These are phyloP conservation scores for Porites rus DNA, from an alignment of 92 coral and sea anemone species.

Conservation along the genomic window DNA sequence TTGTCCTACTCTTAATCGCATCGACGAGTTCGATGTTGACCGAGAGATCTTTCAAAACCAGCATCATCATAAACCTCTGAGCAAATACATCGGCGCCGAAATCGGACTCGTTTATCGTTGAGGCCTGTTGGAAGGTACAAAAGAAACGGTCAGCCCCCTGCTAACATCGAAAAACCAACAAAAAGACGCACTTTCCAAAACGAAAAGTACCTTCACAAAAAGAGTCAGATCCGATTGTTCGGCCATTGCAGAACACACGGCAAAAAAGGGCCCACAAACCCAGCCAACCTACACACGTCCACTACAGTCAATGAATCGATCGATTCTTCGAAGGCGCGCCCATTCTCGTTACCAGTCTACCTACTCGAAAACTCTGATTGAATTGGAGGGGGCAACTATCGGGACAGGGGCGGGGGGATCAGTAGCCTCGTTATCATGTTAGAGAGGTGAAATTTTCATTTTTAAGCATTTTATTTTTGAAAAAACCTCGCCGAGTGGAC, in stretches of 20 bases:
- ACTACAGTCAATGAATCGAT: not conserved
- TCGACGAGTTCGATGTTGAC: constrained; percentile 75
- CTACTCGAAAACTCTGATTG: not conserved
- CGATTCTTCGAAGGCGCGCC: constrained; percentile 33
- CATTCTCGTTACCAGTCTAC: constrained; percentile 44
- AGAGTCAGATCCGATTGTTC: constrained; percentile 31
- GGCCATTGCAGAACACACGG: constrained; percentile 32
- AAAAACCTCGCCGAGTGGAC: too few species aligned
- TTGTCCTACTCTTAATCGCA: constrained; percentile 20
- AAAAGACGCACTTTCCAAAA: not conserved
- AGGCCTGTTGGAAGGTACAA: constrained; percentile 55
- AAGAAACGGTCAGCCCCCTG: constrained; percentile 23
- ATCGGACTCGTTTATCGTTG: constrained; percentile 41
- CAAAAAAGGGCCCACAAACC: not conserved
- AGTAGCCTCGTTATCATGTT: too few species aligned
- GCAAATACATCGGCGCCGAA: constrained; percentile 83
- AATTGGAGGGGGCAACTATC: not conserved
- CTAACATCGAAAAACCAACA: not conserved
- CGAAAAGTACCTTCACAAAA: constrained; percentile 35
- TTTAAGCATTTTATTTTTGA: too few species aligned
- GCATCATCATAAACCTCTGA: constrained; percentile 90
- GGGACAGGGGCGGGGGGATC: constrained; percentile 3
- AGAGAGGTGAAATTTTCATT: too few species aligned
- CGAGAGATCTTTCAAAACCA: constrained; percentile 66
- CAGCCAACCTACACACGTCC: not conserved